Base-by-base conservation (phyloP, 2,113 vertebrate genomes). In the Hemiprocne comata region DNA sequence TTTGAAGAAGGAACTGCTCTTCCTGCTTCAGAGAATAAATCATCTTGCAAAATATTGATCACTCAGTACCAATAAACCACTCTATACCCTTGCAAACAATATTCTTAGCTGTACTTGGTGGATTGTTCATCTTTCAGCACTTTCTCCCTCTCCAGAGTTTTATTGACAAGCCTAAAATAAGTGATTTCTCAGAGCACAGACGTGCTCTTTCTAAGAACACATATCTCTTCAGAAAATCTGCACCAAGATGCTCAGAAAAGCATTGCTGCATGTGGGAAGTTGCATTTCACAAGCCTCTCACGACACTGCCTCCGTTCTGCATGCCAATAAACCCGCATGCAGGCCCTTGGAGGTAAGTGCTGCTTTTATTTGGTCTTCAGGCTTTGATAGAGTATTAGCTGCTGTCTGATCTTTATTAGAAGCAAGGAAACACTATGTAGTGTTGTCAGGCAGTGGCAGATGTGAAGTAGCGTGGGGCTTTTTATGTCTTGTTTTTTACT, bases 211-310 rank as follows among this genome's bases (percentile, higher is more conserved):
- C 89, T 71, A 93, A 93, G 93, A 93, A 85, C 74, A 34, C 46
- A 15, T 81, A 95, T 93, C 87, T 80, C 65, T 74, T 13, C 50
- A 84, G 69, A 77, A 85, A 92, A 90, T 90, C 91, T 82, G 51
- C 46, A 81, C 36, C 31, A 29, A 67, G 74, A 55, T 18, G 19
- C 40, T 87, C 60, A 74, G 40, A n/a, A 51, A 85, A 92, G 89
- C 79, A 70, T 58, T 55, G 71, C 66, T 88, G 75, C 90, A 77
- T 1, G 33, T 85, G 85, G 66, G 75, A 90, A 93, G 71, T 29
- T 64, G 89, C 71, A 57, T 90, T 85, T 53, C 93, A 87, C 48
- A 71, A 93, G 58, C 94, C 70, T 89, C 93, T 95, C 88, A 88
- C 1, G 19, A 57, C 69, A 67, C 61, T 85, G 69, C 65, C 78